Evolutionary conservation across 2,113 vertebrate genomes (phyloP).

Genomic region (Amblyopsis rosae): DNA sequence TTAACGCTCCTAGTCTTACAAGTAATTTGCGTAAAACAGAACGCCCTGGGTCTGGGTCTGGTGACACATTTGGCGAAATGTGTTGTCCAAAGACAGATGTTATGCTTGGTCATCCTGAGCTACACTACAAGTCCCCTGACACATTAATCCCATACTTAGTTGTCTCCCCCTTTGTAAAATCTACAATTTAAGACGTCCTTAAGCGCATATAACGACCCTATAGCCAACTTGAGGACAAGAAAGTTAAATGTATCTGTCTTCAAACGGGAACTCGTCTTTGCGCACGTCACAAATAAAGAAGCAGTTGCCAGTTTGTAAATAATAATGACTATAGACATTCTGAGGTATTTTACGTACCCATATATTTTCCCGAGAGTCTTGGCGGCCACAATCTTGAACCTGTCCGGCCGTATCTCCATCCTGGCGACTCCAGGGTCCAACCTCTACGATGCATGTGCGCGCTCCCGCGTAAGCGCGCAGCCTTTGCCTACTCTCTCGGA

Average conservation of each 20-base stretch:
- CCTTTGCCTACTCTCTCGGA: slow-evolving; percentile 33
- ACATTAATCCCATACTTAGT: slow-evolving; percentile 20
- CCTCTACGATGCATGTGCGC: slow-evolving; percentile 53
- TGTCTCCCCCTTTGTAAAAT: not conserved
- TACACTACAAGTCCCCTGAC: not conserved
- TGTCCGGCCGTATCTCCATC: slow-evolving; percentile 79
- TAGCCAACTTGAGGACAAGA: not conserved
- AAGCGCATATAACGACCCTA: not conserved
- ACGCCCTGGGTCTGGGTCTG: no score
- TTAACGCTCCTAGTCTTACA: no score
- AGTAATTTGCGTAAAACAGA: no score
- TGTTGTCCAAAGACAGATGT: slow-evolving; percentile 34
- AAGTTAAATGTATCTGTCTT: not conserved
- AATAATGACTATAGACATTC: not conserved
- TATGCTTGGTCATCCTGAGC: slow-evolving; percentile 27
- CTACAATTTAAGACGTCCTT: not conserved
- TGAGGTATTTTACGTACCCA: slow-evolving; percentile 62
- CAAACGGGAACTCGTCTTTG: no score
- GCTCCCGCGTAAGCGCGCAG: slow-evolving; percentile 62
- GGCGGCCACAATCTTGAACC: slow-evolving; percentile 75
- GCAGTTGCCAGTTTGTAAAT: no score
- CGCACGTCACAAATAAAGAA: no score
- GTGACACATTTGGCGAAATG: no score
- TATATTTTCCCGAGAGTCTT: slow-evolving; percentile 77
- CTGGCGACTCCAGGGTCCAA: slow-evolving; percentile 67